A percentile compares a stretch with the other conserved stretches of the same genome.
These are phyloP conservation scores for Danio tinwini DNA, from an alignment of 2,797 vertebrate genomes.

Conservation along the genomic window DNA sequence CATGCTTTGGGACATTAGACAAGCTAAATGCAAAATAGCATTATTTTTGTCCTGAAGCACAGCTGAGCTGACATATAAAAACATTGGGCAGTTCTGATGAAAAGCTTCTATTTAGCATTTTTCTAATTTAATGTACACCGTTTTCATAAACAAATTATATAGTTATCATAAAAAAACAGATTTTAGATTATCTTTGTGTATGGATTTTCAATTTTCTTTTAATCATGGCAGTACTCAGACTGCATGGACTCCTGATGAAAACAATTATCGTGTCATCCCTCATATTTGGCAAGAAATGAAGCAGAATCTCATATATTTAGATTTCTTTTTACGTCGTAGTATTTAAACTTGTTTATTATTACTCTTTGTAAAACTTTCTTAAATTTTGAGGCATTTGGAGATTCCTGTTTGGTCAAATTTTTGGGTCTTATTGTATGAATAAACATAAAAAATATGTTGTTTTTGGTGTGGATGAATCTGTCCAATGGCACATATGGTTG, in stretches of 20 bases:
- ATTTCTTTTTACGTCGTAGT: not conserved
- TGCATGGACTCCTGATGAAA: not conserved
- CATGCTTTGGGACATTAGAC: not conserved
- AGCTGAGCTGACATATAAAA: not conserved
- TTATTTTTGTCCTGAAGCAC: not conserved
- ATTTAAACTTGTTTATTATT: not conserved
- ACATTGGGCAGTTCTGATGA: too few species aligned
- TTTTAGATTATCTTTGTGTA: not conserved
- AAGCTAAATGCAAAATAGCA: not conserved
- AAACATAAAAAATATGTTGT: not conserved
- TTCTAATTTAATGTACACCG: not conserved
- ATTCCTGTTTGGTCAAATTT: not conserved
- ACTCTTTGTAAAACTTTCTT: not conserved
- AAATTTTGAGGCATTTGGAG: not conserved
- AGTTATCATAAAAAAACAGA: not conserved
- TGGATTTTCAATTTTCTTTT: not conserved
- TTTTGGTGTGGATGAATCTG: not conserved
- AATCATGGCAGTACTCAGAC: not conserved
- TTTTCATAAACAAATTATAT: not conserved
- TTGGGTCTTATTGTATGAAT: not conserved
- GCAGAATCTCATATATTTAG: not conserved
- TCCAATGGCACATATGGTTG: not conserved
- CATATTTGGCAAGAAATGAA: not conserved
- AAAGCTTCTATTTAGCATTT: slow-evolving; percentile 2
- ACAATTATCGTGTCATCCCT: slow-evolving; percentile 13